These are phyloP conservation scores for Pongo pygmaeus DNA, from an alignment of 2,113 vertebrate species.

Conservation along the genomic window DNA sequence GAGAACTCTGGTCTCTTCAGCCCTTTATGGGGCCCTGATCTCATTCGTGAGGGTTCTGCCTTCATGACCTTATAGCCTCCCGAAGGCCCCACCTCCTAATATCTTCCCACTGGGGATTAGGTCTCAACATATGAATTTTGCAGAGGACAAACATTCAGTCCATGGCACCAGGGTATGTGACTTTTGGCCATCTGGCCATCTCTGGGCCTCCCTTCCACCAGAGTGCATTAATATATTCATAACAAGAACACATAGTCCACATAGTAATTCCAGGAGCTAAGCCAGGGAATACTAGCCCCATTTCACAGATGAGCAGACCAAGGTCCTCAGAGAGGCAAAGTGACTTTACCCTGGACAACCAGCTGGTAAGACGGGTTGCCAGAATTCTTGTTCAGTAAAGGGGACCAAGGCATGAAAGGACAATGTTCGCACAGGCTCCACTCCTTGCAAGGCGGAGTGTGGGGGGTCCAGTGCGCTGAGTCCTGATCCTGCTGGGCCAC, in stretches of 20 bases:
- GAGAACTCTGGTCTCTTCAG: neutral
- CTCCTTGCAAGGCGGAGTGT: too few species aligned
- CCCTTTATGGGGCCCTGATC: neutral
- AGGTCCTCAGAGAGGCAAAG: neutral
- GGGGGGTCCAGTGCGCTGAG: neutral
- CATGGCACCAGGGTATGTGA: neutral
- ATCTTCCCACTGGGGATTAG: neutral
- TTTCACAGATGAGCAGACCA: neutral
- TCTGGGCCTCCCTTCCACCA: neutral
- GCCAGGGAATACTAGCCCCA: neutral
- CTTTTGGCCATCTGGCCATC: neutral
- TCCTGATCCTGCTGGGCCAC: neutral
- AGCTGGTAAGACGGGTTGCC: neutral
- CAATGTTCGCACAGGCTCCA: accelerated
- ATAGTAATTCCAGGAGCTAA: neutral
- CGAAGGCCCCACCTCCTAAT: neutral
- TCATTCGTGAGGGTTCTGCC: neutral
- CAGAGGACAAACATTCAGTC: neutral
- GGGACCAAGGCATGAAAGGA: neutral
- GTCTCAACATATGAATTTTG: neutral
- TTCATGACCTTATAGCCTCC: neutral
- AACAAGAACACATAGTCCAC: too few species aligned
- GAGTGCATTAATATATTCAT: neutral
- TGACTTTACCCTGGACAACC: neutral
- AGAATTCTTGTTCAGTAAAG: neutral